These are phyloP conservation scores for Poeciliopsis infans DNA, from an alignment of 2,797 vertebrate species.

Conservation along the genomic window DNA sequence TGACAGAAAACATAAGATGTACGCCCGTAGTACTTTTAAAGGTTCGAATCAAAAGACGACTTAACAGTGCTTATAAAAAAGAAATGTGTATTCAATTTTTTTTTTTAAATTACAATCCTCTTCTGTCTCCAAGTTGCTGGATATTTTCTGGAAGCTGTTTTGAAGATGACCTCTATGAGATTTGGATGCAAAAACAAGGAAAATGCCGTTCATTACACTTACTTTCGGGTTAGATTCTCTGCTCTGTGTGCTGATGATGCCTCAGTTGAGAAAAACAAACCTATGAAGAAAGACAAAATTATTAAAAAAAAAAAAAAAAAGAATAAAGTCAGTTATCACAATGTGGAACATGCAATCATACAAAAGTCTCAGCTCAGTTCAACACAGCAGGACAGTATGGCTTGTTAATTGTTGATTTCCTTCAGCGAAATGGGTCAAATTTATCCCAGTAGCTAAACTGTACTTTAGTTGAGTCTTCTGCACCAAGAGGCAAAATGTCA, in stretches of 20 bases:
- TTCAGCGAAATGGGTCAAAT: background rate
- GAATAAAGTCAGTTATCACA: background rate
- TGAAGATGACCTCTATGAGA: background rate
- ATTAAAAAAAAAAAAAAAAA: background rate
- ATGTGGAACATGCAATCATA: background rate
- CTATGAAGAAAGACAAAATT: conserved; percentile 10
- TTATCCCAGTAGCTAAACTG: background rate
- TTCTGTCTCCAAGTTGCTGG: background rate
- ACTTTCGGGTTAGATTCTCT: conserved; percentile 45
- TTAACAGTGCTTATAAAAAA: background rate
- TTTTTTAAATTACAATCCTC: background rate
- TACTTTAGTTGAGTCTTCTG: background rate
- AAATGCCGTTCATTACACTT: conserved; percentile 24
- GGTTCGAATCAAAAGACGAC: background rate
- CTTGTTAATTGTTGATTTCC: background rate
- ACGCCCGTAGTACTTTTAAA: background rate
- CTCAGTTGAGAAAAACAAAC: background rate
- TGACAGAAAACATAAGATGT: background rate
- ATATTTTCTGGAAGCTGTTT: background rate
- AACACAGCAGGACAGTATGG: background rate
- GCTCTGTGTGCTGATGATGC: background rate
- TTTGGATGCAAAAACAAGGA: background rate
- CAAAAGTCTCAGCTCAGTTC: background rate
- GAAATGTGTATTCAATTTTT: background rate
- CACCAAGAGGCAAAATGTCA: background rate